Evolutionary conservation across 2,797 vertebrate genomes (phyloP).

Genomic region (Ctenosaura bakeri): DNA sequence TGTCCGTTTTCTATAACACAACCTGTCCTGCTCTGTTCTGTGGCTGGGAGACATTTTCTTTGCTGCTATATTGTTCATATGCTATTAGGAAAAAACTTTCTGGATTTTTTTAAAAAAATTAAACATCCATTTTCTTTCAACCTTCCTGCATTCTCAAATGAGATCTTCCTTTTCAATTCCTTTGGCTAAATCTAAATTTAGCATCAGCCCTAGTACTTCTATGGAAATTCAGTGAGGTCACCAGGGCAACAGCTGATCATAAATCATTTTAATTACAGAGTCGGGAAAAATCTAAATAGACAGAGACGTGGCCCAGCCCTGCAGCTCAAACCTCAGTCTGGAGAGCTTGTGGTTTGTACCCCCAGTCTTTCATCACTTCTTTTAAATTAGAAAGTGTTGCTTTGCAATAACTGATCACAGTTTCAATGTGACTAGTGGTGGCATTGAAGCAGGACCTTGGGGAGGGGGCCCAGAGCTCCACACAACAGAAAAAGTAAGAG

Average conservation of each 20-base stretch:
- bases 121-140: background rate
- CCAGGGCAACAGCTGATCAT: slow-evolving; percentile 25
- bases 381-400: background rate
- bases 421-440: background rate
- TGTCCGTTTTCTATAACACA: slow-evolving; percentile 9
- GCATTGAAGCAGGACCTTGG: background rate
- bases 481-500: background rate
- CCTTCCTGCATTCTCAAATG: background rate
- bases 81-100: background rate
- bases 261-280: slow-evolving; percentile 33
- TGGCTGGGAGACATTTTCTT: background rate
- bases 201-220: slow-evolving; percentile 7
- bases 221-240: slow-evolving; percentile 45
- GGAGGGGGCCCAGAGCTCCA: too few species aligned
- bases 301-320: background rate
- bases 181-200: slow-evolving; percentile 40
- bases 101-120: background rate
- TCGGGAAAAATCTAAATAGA: slow-evolving; percentile 12
- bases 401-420: background rate
- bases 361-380: background rate
- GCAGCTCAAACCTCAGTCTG: background rate
- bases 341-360: background rate
- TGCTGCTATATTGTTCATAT: background rate
- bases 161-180: slow-evolving; percentile 22
- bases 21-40: background rate